Conservation (phyloP, 2,113 vertebrate genomes). For the Bufo bufo region DNA sequence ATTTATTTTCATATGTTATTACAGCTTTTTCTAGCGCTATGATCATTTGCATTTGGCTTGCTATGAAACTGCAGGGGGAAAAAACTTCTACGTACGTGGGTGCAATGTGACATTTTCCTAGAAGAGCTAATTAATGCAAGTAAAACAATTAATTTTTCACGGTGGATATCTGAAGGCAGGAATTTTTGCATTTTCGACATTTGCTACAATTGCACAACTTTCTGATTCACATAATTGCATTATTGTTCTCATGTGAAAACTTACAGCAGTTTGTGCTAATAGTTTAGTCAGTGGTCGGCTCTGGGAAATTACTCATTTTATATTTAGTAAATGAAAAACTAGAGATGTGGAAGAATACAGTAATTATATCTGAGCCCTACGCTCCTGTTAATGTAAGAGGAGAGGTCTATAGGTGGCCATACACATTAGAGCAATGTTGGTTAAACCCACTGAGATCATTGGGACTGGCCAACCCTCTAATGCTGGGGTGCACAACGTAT, state of each 20-base stretch:
- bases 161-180: not conserved
- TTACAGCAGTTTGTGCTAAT: not conserved
- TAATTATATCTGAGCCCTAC: not conserved
- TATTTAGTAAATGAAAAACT: not conserved
- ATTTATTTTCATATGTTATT: not conserved
- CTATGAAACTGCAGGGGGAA: not conserved
- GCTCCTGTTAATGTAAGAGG: no score
- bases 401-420: no score
- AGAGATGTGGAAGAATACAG: not conserved
- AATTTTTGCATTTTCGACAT: not conserved
- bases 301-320: not conserved
- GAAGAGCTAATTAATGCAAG: slow-evolving; percentile 11
- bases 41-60: not conserved
- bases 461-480: no score
- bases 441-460: no score
- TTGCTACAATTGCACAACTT: not conserved
- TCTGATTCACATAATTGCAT: not conserved
- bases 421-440: no score
- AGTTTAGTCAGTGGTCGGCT: not conserved
- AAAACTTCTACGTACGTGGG: not conserved
- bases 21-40: not conserved
- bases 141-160: not conserved
- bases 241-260: slow-evolving; percentile 18
- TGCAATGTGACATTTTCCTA: not conserved
- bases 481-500: no score